phyloP scores from a whole-genome alignment of 2,113 vertebrate genomes.

The Rhinolophus ferrumequinum region DNA sequence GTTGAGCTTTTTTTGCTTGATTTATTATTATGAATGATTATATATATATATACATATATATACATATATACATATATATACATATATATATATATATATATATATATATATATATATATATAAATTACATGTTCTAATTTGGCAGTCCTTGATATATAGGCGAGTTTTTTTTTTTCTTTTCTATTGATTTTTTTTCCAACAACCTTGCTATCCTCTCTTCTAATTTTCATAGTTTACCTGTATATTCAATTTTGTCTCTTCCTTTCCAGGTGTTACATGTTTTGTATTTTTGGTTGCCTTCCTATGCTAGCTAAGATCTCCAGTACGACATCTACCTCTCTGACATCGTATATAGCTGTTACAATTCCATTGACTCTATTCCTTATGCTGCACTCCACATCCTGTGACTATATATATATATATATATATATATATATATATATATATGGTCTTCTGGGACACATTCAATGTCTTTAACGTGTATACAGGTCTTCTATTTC shows the following conservation, averaged over 20 bases:
- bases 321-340: not conserved
- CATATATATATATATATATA: not conserved
- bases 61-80: too few relatives aligned
- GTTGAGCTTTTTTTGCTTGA: not conserved
- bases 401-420: not conserved
- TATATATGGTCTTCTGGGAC: not conserved
- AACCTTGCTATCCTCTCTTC: not conserved
- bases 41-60: too few relatives aligned
- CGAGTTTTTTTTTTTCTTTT: not conserved
- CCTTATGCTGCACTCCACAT: not conserved
- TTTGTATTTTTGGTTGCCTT: conserved; percentile 12
- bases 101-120: too few relatives aligned
- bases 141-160: not conserved
- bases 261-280: not conserved
- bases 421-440: too few relatives aligned
- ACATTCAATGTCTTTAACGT: not conserved
- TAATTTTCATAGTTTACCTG: not conserved
- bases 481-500: not conserved
- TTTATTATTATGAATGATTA: not conserved
- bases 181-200: not conserved
- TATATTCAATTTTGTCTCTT: conserved; percentile 10
- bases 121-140: not conserved
- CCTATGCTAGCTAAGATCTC: not conserved
- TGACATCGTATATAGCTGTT: not conserved
- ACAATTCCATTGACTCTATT: not conserved